Conservation (phyloP, 35 echinoderm and acorn worm species). For the Ptychodera flava region DNA sequence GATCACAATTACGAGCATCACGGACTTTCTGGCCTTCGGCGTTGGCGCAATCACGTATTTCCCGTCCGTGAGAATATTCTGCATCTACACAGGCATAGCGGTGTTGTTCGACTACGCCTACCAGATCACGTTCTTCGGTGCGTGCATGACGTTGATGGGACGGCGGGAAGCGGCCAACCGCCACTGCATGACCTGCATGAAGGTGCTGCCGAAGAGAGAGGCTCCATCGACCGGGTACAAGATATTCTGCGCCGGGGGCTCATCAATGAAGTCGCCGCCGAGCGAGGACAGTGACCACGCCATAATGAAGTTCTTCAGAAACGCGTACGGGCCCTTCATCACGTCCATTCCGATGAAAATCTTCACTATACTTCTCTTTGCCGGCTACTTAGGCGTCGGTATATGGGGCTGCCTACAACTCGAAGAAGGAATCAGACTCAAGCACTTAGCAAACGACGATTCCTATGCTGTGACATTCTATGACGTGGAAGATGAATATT, state of each 20-base stretch:
- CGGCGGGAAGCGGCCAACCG: constrained; percentile 40
- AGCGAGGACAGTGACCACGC: neutral
- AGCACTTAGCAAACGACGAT: constrained; percentile 42
- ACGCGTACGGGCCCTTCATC: constrained; percentile 41
- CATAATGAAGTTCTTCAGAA: constrained; percentile 47
- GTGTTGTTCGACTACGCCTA: constrained; percentile 60
- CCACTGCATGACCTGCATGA: constrained; percentile 42
- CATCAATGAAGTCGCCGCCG: neutral
- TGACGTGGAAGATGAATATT: constrained; percentile 26
- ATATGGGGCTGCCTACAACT: constrained; percentile 44
- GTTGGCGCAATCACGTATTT: constrained; percentile 53
- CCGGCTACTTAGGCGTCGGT: constrained; percentile 11
- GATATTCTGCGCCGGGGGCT: constrained; percentile 49
- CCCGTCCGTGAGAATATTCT: constrained; percentile 56
- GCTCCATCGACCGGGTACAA: constrained; percentile 4
- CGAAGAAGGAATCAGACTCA: constrained; percentile 28
- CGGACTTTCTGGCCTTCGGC: constrained; percentile 64
- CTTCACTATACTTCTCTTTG: constrained; percentile 6
- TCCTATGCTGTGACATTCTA: constrained; percentile 39
- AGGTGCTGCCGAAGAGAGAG: constrained; percentile 9
- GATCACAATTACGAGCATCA: constrained; percentile 71
- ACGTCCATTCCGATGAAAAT: constrained; percentile 23
- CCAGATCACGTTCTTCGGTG: constrained; percentile 80
- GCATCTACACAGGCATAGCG: constrained; percentile 56
- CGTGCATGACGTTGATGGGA: constrained; percentile 58